Evolutionary conservation across 2,113 vertebrate genomes (phyloP).

Genomic region (Ellobius talpinus): DNA sequence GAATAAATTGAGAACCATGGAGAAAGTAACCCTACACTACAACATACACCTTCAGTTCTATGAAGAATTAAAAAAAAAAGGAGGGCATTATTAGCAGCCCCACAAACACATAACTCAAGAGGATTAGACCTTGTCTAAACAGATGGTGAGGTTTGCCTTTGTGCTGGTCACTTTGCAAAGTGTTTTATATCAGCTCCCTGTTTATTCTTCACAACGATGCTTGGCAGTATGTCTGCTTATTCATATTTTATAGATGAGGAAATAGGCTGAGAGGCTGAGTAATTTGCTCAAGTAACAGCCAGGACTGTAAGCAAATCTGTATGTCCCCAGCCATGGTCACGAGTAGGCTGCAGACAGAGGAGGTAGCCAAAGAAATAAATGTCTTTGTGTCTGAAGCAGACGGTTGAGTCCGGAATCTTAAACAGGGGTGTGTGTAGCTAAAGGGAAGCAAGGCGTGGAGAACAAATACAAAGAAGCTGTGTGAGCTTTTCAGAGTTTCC

Average conservation of each 20-base stretch:
- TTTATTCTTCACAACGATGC: neutral
- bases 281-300: slow-evolving; percentile 10
- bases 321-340: neutral
- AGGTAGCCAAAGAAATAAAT: neutral
- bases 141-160: neutral
- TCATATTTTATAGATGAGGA: slow-evolving; percentile 31
- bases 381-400: neutral
- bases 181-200: neutral
- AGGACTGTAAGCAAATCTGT: neutral
- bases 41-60: neutral
- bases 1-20: neutral
- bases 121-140: neutral
- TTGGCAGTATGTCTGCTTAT: neutral
- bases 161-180: neutral
- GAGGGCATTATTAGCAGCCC: neutral
- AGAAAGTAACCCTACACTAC: neutral
- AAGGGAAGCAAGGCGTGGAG: neutral
- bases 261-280: slow-evolving; percentile 33
- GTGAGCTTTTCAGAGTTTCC: neutral
- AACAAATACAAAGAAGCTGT: neutral
- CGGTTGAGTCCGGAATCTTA: neutral
- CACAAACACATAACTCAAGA: neutral
- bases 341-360: neutral
- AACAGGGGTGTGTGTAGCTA: neutral
- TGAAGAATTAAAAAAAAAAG: neutral